Conservation (phyloP, 2,113 vertebrate species). For the Panthera tigris region DNA sequence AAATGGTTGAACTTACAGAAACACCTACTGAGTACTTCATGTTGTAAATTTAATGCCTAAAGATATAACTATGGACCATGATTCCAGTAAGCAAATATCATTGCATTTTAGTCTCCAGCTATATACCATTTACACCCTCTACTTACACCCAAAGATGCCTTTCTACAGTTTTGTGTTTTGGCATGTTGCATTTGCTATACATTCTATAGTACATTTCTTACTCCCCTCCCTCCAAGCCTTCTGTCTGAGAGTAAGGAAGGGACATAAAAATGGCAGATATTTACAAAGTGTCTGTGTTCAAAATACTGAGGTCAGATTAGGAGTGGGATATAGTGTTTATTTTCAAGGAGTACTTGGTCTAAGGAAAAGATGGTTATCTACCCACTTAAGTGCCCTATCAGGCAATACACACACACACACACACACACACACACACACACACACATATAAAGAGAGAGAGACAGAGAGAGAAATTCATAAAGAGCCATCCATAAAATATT, state of each 20-base stretch:
- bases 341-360: neutral
- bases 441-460: too few relatives aligned
- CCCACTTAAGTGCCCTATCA: neutral
- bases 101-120: neutral
- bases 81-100: neutral
- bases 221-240: neutral
- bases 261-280: neutral
- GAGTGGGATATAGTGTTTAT: neutral
- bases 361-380: neutral
- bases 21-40: neutral
- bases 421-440: fast-evolving
- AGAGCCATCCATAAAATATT: neutral
- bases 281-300: neutral
- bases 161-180: neutral
- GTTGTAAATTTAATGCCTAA: neutral
- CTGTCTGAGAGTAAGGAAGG: neutral
- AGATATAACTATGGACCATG: neutral
- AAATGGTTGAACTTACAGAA: constrained; percentile 16
- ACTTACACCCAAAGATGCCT: neutral
- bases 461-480: neutral
- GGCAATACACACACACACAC: neutral
- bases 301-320: neutral
- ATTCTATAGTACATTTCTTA: neutral
- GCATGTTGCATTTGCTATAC: neutral
- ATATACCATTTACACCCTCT: fast-evolving